Conservation (phyloP, 2,797 vertebrate genomes). For the Epinephelus coioides region DNA sequence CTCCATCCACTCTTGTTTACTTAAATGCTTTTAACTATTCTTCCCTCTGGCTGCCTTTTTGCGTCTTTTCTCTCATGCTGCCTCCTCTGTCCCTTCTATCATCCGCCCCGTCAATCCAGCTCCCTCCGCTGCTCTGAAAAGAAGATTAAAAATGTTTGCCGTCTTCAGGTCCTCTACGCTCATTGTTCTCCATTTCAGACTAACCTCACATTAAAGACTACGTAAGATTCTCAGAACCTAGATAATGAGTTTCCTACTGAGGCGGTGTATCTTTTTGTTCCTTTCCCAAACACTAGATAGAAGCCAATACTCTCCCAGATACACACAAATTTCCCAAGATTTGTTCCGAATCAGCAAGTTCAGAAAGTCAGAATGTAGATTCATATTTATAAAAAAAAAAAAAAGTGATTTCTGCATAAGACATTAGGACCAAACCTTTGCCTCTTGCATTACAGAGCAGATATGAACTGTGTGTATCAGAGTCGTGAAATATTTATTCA, state of each 20-base stretch:
- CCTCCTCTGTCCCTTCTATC: slow-evolving; percentile 33
- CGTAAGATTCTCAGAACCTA: slow-evolving; percentile 1
- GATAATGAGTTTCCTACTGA: slow-evolving; percentile 49
- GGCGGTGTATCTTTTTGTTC: not conserved
- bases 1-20: slow-evolving; percentile 31
- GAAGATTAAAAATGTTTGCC: slow-evolving; percentile 44
- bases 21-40: slow-evolving; percentile 29
- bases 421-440: slow-evolving; percentile 57
- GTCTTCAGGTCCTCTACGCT: slow-evolving; percentile 25
- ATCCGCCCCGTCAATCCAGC: slow-evolving; percentile 31
- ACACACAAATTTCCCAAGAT: slow-evolving; percentile 44
- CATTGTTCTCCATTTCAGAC: slow-evolving; percentile 60
- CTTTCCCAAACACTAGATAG: not conserved
- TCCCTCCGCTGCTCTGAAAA: slow-evolving; percentile 34
- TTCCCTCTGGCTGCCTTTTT: slow-evolving; percentile 8
- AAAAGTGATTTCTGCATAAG: slow-evolving; percentile 60
- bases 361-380: slow-evolving; percentile 23
- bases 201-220: slow-evolving; percentile 37
- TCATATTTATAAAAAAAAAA: slow-evolving; percentile 13
- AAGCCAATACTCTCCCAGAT: not conserved
- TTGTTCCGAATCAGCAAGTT: slow-evolving; percentile 54
- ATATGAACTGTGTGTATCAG: slow-evolving; percentile 81
- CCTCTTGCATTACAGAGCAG: slow-evolving; percentile 66
- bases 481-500: slow-evolving; percentile 87
- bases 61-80: not conserved